phyloP scores from a whole-genome alignment of 2,113 vertebrate genomes.

The Odontesthes bonariensis region DNA sequence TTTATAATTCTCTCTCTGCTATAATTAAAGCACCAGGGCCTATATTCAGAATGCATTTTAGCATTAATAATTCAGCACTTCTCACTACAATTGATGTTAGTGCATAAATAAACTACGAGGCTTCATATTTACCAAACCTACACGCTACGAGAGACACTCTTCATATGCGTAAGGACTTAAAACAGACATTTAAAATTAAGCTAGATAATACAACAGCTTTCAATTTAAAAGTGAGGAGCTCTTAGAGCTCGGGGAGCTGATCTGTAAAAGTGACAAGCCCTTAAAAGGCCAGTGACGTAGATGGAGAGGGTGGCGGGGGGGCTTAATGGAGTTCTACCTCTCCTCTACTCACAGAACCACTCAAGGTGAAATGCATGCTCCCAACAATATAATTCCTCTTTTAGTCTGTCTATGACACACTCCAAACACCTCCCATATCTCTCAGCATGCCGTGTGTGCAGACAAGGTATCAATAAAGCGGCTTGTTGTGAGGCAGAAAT shows the following conservation, averaged over 20 bases:
- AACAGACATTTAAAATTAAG: slow-evolving; percentile 86
- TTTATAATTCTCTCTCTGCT: slow-evolving; percentile 81
- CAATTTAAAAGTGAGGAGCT: slow-evolving; percentile 82
- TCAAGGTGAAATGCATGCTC: slow-evolving; percentile 83
- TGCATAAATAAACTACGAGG: slow-evolving; percentile 87
- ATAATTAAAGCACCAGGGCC: slow-evolving; percentile 85
- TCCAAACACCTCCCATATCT: slow-evolving; percentile 69
- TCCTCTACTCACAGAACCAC: slow-evolving; percentile 73
- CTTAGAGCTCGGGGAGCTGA: slow-evolving; percentile 77
- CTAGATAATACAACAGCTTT: slow-evolving; percentile 84
- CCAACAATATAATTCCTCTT: slow-evolving; percentile 79
- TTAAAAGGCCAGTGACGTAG: slow-evolving; percentile 80
- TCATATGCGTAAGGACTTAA: slow-evolving; percentile 75
- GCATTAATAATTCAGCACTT: slow-evolving; percentile 87
- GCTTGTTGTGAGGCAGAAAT: slow-evolving; percentile 73
- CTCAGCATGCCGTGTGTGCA: slow-evolving; percentile 58
- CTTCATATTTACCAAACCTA: slow-evolving; percentile 80
- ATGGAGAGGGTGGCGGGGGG: slow-evolving; percentile 25
- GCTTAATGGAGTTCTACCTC: slow-evolving; percentile 81
- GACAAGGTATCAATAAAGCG: slow-evolving; percentile 75
- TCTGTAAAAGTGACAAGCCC: slow-evolving; percentile 84
- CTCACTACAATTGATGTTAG: slow-evolving; percentile 86
- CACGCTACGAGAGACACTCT: slow-evolving; percentile 55
- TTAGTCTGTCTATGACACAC: slow-evolving; percentile 72
- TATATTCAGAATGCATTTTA: slow-evolving; percentile 87